phyloP scores from a whole-genome alignment of 1,140 invertebrate genomes.

The Drosophila truncata region DNA sequence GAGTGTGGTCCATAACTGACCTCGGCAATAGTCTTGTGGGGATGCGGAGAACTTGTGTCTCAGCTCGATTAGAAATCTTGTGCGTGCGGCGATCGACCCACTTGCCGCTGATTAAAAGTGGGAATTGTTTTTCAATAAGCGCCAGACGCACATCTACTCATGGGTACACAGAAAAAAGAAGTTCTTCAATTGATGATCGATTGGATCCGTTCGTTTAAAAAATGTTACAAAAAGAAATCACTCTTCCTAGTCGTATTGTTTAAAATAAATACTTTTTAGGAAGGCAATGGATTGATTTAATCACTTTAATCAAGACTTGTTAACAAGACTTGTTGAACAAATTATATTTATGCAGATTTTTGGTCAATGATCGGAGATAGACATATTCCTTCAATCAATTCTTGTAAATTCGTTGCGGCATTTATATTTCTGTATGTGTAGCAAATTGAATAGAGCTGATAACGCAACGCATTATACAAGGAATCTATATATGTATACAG shows the following conservation, averaged over 20 bases:
- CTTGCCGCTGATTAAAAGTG: constrained; percentile 64
- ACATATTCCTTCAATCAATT: too few species aligned
- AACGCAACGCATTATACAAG: constrained; percentile 30
- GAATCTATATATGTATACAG: constrained; percentile 5
- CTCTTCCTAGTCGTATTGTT: neutral
- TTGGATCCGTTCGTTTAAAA: neutral
- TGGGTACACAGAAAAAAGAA: constrained; percentile 3
- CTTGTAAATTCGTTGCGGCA: neutral
- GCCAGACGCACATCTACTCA: constrained; percentile 15
- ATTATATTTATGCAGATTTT: neutral
- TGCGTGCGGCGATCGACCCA: constrained; percentile 53
- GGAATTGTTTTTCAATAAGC: constrained; percentile 68
- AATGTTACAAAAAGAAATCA: neutral
- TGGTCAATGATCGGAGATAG: neutral
- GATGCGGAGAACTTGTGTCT: constrained; percentile 7
- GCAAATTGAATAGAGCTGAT: constrained; percentile 52
- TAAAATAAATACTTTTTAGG: too few species aligned
- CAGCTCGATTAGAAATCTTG: constrained; percentile 58
- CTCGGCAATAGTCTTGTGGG: constrained; percentile 58
- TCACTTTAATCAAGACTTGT: too few species aligned
- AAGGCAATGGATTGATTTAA: too few species aligned
- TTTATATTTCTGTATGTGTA: neutral
- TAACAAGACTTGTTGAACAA: too few species aligned
- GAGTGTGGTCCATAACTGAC: constrained; percentile 58
- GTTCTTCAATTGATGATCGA: constrained; percentile 3